These are phyloP conservation scores for Machimus rusticus DNA, from an alignment of 2,888 invertebrate species.

Conservation along the genomic window DNA sequence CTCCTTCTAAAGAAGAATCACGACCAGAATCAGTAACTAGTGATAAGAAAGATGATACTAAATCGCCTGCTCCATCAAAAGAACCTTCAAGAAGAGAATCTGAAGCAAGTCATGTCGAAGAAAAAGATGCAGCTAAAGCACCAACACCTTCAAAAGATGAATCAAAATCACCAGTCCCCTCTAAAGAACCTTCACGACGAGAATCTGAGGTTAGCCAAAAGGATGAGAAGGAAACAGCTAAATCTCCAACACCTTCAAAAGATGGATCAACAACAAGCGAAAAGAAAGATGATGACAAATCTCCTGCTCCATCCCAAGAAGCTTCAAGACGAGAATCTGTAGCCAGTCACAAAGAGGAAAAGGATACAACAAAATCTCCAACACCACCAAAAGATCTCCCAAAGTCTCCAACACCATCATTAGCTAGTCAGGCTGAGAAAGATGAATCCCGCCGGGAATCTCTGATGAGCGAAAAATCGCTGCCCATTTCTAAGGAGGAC, in stretches of 20 bases:
- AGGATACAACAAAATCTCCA: slow-evolving; percentile 51
- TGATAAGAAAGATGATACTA: neutral
- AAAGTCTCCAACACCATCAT: slow-evolving; percentile 48
- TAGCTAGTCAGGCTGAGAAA: slow-evolving; percentile 46
- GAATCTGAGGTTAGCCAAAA: neutral
- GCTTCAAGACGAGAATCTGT: slow-evolving; percentile 48
- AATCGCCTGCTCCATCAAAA: neutral
- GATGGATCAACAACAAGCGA: neutral
- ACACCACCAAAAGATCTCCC: neutral
- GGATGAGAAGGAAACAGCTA: neutral
- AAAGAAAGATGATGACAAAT: slow-evolving; percentile 49
- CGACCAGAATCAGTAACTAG: neutral
- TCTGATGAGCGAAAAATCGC: slow-evolving; percentile 18
- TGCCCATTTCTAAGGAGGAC: slow-evolving; percentile 25
- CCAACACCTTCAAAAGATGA: slow-evolving; percentile 17
- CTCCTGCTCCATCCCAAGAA: slow-evolving; percentile 53
- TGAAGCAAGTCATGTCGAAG: slow-evolving; percentile 47
- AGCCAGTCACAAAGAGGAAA: slow-evolving; percentile 50
- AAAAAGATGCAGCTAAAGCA: slow-evolving; percentile 46
- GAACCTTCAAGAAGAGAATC: slow-evolving; percentile 50
- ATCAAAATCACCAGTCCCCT: neutral
- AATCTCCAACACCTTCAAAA: slow-evolving; percentile 33
- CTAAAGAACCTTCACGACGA: neutral
- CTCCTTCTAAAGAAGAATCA: slow-evolving; percentile 8
- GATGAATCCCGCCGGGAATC: slow-evolving; percentile 44